Base-by-base conservation (phyloP, 2,113 vertebrate genomes). In the Micromys minutus region DNA sequence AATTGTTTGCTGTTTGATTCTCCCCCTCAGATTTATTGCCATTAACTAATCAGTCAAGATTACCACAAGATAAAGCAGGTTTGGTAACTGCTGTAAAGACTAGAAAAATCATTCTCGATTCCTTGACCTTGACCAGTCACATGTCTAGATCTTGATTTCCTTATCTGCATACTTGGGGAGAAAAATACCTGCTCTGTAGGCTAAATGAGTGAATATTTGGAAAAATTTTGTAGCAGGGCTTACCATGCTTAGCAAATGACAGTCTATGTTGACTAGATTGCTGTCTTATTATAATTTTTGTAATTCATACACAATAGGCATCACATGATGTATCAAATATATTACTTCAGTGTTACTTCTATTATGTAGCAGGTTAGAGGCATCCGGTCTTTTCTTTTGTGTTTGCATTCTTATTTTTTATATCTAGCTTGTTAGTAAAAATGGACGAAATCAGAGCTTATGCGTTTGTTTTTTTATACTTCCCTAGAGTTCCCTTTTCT, bases 31-130 rank as follows among this genome's bases (percentile, higher is more conserved):
- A 26, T 22, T 26, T 34, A 17, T 1, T 45, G 36, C n/a, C 39
- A 57, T 81, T 50, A 92, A 79, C 47, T 84, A 87, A 31, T 75
- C 3, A 77, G 39, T 93, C 42, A 75, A 80, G 42, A 5, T 31
- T 80, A 24, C 80, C 5, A 47, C 65, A 92, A 0, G 50, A 89
- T n/a, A 83, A 95, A 96, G 74, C 67, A 83, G 19, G 31, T 77
- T 94, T 94, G 89, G 24, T 22, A 86, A 65, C 34, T 63, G 45
- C 7, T 77, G 2, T 13, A 86, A 87, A 90, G 86, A 84, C 24
- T 90, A 63, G 24, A 52, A 89, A 95, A 95, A 83, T 34, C 57
- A 12, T 88, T 94, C 52, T 16, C 31, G 86, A 69, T 86, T 90
- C 55, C 50, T 1, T 69, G 59, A 89, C 17, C 31, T 34, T 65